Conservation (phyloP, 2,888 invertebrate species). For the Poecilobothrus nobilitatus region DNA sequence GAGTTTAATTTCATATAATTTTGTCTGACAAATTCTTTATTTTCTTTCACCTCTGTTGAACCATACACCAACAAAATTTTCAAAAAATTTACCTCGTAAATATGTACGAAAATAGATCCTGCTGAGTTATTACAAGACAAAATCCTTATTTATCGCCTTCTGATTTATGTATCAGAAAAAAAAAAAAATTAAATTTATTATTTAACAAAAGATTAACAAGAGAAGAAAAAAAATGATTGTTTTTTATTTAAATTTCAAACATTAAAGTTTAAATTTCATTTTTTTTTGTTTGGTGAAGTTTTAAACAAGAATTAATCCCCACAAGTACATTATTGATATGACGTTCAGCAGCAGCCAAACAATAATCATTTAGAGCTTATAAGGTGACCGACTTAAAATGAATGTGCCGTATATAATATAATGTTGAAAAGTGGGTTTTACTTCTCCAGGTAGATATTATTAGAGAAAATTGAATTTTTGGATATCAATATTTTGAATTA, state of each 20-base stretch:
- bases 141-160: slow-evolving; percentile 45
- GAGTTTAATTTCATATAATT: too few relatives aligned
- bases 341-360: slow-evolving; percentile 6
- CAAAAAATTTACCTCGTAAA: neutral
- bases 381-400: neutral
- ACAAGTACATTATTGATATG: slow-evolving; percentile 6
- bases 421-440: neutral
- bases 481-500: too few relatives aligned
- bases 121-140: slow-evolving; percentile 45
- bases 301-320: neutral
- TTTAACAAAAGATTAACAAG: neutral
- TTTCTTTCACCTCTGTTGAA: too few relatives aligned
- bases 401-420: neutral
- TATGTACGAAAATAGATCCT: slow-evolving; percentile 35
- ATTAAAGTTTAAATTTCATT: too few relatives aligned
- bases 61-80: too few relatives aligned
- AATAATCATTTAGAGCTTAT: slow-evolving; percentile 6
- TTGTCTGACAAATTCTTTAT: too few relatives aligned
- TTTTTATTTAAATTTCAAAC: neutral
- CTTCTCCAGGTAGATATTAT: too few relatives aligned
- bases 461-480: too few relatives aligned
- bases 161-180: slow-evolving; percentile 35
- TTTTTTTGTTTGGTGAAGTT: too few relatives aligned
- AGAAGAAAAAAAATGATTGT: neutral
- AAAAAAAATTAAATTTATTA: neutral